Percentiles rank a stretch among this genome's conserved stretches.
Evolutionary conservation across 2,113 vertebrate species (phyloP).

Genomic region (Psophia crepitans): DNA sequence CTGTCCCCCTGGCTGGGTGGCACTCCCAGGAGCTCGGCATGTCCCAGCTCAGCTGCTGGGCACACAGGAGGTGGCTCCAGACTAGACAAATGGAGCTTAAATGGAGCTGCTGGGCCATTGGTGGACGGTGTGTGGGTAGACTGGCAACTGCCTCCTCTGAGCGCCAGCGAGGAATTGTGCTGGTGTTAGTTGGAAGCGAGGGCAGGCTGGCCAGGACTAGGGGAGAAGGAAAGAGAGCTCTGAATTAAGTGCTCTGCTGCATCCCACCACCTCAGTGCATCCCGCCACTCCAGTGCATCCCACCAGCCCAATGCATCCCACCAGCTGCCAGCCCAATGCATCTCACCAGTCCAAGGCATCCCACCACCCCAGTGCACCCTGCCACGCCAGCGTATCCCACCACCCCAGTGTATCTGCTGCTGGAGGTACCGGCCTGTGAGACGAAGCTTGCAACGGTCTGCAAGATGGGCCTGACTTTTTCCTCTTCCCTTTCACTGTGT

Average conservation of each 20-base stretch:
- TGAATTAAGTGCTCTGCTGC: not conserved
- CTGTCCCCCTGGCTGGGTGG: too few species aligned
- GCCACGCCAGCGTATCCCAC: too few species aligned
- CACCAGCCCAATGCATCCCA: not conserved
- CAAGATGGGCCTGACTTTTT: not conserved
- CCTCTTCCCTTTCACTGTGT: not conserved
- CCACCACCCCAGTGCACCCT: fast-evolving
- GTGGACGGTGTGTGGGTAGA: not conserved
- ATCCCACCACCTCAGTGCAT: fast-evolving
- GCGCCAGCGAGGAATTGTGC: fast-evolving
- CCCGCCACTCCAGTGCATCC: too few species aligned
- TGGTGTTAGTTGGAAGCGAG: not conserved
- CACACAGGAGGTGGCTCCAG: not conserved
- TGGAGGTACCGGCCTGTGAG: not conserved
- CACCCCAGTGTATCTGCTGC: not conserved
- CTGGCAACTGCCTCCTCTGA: not conserved
- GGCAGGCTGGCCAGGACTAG: not conserved
- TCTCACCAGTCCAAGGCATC: too few species aligned
- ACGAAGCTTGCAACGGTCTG: not conserved
- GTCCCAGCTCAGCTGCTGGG: not conserved
- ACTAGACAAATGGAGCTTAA: not conserved
- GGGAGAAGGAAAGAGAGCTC: not conserved
- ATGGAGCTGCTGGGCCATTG: not conserved
- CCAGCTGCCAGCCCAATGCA: too few species aligned
- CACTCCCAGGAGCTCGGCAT: not conserved